These are phyloP conservation scores for Aix galericulata DNA, from an alignment of 2,113 vertebrate species.

Conservation along the genomic window DNA sequence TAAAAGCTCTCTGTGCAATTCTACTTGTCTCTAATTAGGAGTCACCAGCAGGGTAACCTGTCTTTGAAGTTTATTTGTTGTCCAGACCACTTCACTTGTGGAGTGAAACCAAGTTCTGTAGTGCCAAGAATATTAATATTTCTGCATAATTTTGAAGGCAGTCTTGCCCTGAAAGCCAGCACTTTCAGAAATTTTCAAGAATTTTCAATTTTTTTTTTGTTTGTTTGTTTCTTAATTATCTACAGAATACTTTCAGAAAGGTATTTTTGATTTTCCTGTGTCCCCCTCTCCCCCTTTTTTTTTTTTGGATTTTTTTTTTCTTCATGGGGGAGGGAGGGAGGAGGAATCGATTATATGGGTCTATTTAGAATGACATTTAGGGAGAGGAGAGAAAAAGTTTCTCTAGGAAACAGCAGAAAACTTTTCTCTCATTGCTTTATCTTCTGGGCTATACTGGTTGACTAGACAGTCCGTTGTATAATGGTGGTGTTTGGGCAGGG, in stretches of 20 bases:
- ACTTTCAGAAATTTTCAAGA: neutral
- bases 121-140: neutral
- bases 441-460: fast-evolving
- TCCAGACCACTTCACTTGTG: neutral
- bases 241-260: neutral
- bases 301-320: neutral
- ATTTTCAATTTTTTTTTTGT: neutral
- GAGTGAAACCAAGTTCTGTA: neutral
- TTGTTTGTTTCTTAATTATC: neutral
- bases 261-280: neutral
- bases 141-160: neutral
- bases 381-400: neutral
- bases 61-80: neutral
- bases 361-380: neutral
- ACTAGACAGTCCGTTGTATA: neutral
- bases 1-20: neutral
- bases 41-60: neutral
- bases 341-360: neutral
- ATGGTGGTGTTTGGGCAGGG: neutral
- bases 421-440: neutral
- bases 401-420: neutral
- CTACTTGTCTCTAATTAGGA: neutral
- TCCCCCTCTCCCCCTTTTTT: neutral
- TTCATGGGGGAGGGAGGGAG: fast-evolving
- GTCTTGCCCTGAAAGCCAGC: neutral